Evolutionary conservation across 2,797 vertebrate species (phyloP).

Genomic region (Malurus leucopterus): DNA sequence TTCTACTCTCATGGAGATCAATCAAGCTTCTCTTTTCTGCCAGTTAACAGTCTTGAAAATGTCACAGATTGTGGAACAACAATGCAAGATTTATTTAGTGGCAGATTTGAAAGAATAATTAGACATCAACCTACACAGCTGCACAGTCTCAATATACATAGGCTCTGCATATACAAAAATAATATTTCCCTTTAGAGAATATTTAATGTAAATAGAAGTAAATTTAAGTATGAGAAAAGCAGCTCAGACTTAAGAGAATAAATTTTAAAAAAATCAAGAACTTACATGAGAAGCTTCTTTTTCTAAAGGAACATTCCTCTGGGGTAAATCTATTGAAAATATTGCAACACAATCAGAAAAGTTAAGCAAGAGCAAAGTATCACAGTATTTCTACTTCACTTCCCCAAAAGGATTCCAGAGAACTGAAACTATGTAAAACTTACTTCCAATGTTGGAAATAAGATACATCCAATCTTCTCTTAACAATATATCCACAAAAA

Average conservation of each 20-base stretch:
- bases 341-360: constrained; percentile 4
- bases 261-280: not conserved
- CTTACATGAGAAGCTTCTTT: constrained; percentile 52
- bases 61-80: not conserved
- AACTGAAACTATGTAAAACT: not conserved
- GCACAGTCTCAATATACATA: not conserved
- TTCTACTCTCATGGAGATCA: not conserved
- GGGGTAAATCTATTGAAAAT: constrained; percentile 43
- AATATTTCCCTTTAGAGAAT: not conserved
- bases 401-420: not conserved
- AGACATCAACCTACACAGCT: constrained; percentile 11
- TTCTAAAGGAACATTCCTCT: not conserved
- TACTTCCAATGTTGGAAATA: not conserved
- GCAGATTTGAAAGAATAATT: constrained; percentile 13
- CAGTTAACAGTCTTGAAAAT: not conserved
- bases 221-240: not conserved
- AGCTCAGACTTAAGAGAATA: not conserved
- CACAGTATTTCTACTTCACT: not conserved
- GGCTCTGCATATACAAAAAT: not conserved
- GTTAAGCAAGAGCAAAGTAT: not conserved
- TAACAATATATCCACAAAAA: not conserved
- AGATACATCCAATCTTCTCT: not conserved
- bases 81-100: not conserved
- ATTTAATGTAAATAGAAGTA: constrained; percentile 23
- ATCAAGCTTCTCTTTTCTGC: not conserved